Conservation (phyloP, 2,113 vertebrate species). For the Chionomys nivalis region DNA sequence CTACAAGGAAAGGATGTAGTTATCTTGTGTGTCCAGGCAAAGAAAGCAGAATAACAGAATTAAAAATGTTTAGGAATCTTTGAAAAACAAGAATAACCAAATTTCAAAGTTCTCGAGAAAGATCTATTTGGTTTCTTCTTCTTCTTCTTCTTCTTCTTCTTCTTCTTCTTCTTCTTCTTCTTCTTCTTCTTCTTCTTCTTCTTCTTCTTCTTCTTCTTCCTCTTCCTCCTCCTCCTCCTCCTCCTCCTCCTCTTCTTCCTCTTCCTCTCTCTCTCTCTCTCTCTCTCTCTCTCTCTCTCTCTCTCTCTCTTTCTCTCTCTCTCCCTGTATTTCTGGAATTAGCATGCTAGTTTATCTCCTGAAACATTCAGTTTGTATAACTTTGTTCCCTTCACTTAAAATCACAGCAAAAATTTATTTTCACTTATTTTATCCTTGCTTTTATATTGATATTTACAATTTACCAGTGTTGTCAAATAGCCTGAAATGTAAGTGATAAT, state of each 20-base stretch:
- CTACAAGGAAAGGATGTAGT: background rate
- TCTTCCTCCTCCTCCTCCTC: too few species aligned
- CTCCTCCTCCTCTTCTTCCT: too few species aligned
- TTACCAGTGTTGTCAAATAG: constrained; percentile 15
- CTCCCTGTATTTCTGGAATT: background rate
- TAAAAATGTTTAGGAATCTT: background rate
- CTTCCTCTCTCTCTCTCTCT: too few species aligned
- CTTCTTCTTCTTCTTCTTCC: too few species aligned
- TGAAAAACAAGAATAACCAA: background rate
- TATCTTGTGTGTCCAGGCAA: background rate
- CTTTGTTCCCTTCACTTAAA: constrained; percentile 19
- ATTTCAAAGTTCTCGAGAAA: background rate
- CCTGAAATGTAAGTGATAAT: background rate
- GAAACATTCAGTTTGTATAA: background rate
- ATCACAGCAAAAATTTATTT: background rate
- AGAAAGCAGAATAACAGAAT: background rate
- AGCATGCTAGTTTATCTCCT: background rate
- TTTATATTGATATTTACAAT: background rate
- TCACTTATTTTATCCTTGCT: background rate
- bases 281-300: too few species aligned
- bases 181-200: too few species aligned
- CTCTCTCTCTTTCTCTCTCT: too few species aligned
- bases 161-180: too few species aligned
- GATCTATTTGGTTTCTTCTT: background rate
- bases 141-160: background rate